phyloP scores from a whole-genome alignment of 2,888 invertebrate genomes.

The Tipula unca region DNA sequence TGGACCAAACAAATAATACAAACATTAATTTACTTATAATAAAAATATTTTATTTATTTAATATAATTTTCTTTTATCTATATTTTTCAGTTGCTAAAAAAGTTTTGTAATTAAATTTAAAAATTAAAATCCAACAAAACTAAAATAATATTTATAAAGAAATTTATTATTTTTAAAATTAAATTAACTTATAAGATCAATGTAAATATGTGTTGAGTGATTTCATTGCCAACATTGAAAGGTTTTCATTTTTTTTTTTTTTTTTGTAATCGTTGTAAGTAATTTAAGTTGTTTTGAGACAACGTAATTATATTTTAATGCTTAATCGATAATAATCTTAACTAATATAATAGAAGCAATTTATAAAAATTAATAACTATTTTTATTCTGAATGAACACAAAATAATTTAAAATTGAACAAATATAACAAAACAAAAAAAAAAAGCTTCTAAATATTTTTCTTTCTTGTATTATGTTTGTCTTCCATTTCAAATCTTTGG shows the following conservation, averaged over 20 bases:
- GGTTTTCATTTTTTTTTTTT: no score
- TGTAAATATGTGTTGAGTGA: neutral
- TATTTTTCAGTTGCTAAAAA: neutral
- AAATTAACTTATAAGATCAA: neutral
- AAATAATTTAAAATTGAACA: neutral
- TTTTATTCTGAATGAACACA: neutral
- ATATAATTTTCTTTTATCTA: neutral
- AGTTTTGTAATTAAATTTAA: neutral
- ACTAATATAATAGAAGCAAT: neutral
- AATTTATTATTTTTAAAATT: neutral
- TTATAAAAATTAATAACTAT: neutral
- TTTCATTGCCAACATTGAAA: neutral
- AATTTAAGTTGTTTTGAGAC: neutral
- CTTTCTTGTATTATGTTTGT: neutral
- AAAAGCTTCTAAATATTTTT: neutral
- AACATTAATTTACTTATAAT: neutral
- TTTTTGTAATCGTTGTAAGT: neutral
- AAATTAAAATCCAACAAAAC: neutral
- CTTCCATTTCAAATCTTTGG: slow-evolving; percentile 14
- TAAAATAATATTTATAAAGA: neutral
- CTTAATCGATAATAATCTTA: neutral
- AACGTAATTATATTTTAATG: neutral
- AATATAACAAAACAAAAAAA: neutral
- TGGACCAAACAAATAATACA: neutral
- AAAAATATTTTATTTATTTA: neutral